Evolutionary conservation across 2,888 invertebrate genomes (phyloP), one percentile per base, ranked within the genome.

Genomic region (Craniophora ligustri): DNA sequence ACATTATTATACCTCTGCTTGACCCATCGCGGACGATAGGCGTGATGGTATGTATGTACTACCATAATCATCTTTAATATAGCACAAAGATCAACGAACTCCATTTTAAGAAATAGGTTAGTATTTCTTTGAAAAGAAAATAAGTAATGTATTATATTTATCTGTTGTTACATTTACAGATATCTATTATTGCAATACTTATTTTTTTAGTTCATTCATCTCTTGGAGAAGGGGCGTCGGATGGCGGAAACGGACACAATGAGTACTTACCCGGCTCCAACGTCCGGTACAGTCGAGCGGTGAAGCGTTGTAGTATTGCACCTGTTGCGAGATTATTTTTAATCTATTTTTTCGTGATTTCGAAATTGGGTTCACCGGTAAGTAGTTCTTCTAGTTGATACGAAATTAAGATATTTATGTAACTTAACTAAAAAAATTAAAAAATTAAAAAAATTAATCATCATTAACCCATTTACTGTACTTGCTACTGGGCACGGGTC

Each of bases 191-290:
- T 59, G 60, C 63, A 36, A 46, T 31, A 41, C 30, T 31, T 10
- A 55, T 55, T 68, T 69, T 73, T 66, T 48, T 44, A 51, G 35
- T 66, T 63, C 72, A 86, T 88, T 89, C 83, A 82, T 85, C 85
- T 83, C 76, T 62, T 14, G 15, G 15, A 30, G 31, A 45, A 70
- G 72, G 74, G 75, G 78, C 65, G 74, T 76, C 63, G 74, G 81
- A 81, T 87, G 83, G 78, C 91, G 92, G 92, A 92, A 91, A 91
- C 76, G 81, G 79, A 76, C 81, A 89, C 89, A 91, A 89, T 86
- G 78, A 80, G 81, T 78, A 79, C 84, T 84, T 81, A 81, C 85
- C 79, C 79, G 69, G 76, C 66, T 76, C 71, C 56, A 72, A 49
- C 81, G 91, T 93, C 92, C 92, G 91, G 89, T 92, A 92, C 87